A percentile compares a stretch with the other conserved stretches of the same genome.
phyloP scores from a whole-genome alignment of 1,140 invertebrate species.

The Cecropterus lyciades region DNA sequence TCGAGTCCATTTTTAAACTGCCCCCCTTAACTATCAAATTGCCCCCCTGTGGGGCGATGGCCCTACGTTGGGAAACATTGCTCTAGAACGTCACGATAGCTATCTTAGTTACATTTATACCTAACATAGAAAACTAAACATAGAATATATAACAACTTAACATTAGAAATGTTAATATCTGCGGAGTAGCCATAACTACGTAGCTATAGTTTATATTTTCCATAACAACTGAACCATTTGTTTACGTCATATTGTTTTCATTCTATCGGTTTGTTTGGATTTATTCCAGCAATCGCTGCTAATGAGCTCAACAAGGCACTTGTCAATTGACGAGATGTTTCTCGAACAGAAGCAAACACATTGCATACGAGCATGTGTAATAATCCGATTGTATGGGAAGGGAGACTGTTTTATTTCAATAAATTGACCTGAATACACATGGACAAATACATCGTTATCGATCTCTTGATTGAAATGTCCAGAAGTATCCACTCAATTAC shows the following conservation, averaged over 20 bases:
- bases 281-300: slow-evolving; percentile 56
- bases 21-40: too few species aligned
- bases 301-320: slow-evolving; percentile 71
- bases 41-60: too few species aligned
- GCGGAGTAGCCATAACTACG: too few species aligned
- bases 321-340: slow-evolving; percentile 63
- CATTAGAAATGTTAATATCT: too few species aligned
- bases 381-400: slow-evolving; percentile 20
- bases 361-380: slow-evolving; percentile 4
- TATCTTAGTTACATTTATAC: too few species aligned
- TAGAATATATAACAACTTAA: too few species aligned
- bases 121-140: too few species aligned
- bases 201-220: too few species aligned
- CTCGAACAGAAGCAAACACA: slow-evolving; percentile 45
- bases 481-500: not conserved
- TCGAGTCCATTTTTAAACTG: too few species aligned
- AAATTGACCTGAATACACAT: slow-evolving; percentile 21
- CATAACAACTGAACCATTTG: too few species aligned
- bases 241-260: slow-evolving; percentile 5
- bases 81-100: too few species aligned
- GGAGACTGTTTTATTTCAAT: slow-evolving; percentile 2
- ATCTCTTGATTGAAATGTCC: not conserved
- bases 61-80: too few species aligned
- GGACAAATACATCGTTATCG: not conserved
- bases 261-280: slow-evolving; percentile 37